A percentile compares a stretch with the other conserved stretches of the same genome.
These are phyloP conservation scores for Caenorhabditis macrosperma DNA, from an alignment of 2,888 invertebrate species.

Conservation along the genomic window DNA sequence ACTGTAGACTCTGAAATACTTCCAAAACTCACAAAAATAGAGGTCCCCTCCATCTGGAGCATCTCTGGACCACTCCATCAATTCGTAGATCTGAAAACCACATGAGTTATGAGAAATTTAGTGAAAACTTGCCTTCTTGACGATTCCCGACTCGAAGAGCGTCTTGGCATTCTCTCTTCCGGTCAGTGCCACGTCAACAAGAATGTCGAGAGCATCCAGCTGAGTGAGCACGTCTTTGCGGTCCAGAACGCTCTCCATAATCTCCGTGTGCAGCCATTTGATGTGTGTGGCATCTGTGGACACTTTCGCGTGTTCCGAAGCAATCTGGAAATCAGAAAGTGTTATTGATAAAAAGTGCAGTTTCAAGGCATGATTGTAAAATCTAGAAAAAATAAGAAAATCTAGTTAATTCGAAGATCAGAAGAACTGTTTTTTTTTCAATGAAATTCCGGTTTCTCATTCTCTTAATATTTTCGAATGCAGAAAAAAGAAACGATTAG, in stretches of 20 bases:
- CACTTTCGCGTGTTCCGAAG: conserved; percentile 8
- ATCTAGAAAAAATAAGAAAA: too few relatives aligned
- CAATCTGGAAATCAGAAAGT: conserved; percentile 19
- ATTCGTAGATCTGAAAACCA: conserved; percentile 35
- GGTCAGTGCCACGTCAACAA: conserved; percentile 37
- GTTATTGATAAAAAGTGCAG: too few relatives aligned
- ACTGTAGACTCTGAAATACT: too few relatives aligned
- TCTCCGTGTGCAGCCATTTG: conserved; percentile 25
- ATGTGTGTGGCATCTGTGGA: conserved; percentile 11
- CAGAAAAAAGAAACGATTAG: too few relatives aligned
- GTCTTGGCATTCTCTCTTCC: conserved; percentile 29
- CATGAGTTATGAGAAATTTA: too few relatives aligned
- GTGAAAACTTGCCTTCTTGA: conserved; percentile 39
- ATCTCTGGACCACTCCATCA: conserved; percentile 29
- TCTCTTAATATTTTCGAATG: too few relatives aligned
- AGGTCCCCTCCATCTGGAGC: conserved; percentile 39
- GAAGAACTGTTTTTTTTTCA: too few relatives aligned
- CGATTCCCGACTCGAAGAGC: conserved; percentile 8
- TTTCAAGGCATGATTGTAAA: too few relatives aligned
- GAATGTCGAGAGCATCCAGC: conserved; percentile 36
- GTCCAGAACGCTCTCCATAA: conserved; percentile 13
- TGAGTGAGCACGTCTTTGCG: conserved; percentile 30
- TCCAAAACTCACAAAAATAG: conserved; percentile 19
- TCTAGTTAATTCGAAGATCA: too few relatives aligned
- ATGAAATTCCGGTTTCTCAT: too few relatives aligned